phyloP scores from a whole-genome alignment of 2,888 invertebrate species.

The Corbicula japonica region DNA sequence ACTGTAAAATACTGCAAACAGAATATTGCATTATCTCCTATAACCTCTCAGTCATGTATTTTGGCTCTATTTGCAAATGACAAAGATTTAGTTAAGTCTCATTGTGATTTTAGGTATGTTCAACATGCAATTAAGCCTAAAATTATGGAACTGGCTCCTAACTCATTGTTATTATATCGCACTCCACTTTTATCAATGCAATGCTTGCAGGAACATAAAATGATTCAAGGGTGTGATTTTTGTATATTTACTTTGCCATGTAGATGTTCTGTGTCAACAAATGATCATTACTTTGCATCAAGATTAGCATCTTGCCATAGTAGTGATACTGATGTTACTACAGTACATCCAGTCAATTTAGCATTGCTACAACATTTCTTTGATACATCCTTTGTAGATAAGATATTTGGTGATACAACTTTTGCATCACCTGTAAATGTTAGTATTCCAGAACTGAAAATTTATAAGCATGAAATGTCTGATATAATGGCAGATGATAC shows the following conservation, averaged over 20 bases:
- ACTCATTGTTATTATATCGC: slow-evolving; percentile 28
- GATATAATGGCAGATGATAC: slow-evolving; percentile 21
- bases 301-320: slow-evolving; percentile 23
- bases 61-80: slow-evolving; percentile 38
- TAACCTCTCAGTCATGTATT: slow-evolving; percentile 26
- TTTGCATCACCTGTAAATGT: slow-evolving; percentile 33
- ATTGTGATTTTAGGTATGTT: slow-evolving; percentile 34
- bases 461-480: slow-evolving; percentile 20
- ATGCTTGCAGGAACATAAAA: slow-evolving; percentile 23
- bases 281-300: slow-evolving; percentile 13
- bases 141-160: slow-evolving; percentile 31
- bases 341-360: slow-evolving; percentile 39
- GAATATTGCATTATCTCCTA: slow-evolving; percentile 25
- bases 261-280: slow-evolving; percentile 31
- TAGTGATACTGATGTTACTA: slow-evolving; percentile 4
- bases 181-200: slow-evolving; percentile 31
- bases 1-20: slow-evolving; percentile 5
- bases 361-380: slow-evolving; percentile 49
- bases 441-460: slow-evolving; percentile 25
- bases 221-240: slow-evolving; percentile 43
- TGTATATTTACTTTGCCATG: slow-evolving; percentile 40
- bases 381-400: neutral
- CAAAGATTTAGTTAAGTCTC: slow-evolving; percentile 20
- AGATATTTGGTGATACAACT: slow-evolving; percentile 36
- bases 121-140: slow-evolving; percentile 24